These are phyloP conservation scores for Sialis fuliginosa DNA, from an alignment of 2,888 invertebrate genomes.

Conservation along the genomic window DNA sequence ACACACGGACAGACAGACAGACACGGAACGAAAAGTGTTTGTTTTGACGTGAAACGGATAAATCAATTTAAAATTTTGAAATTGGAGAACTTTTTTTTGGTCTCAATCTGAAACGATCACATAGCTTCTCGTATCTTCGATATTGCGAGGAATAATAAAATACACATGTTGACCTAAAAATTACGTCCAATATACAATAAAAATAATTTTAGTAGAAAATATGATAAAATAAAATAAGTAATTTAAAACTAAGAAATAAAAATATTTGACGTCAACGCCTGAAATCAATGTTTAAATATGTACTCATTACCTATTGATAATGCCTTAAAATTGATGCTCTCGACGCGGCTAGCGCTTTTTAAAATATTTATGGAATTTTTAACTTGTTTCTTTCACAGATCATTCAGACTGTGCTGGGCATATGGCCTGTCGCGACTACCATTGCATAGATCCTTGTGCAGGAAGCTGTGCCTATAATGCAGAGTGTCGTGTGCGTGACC, in stretches of 20 bases:
- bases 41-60: no score
- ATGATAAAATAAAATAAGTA: not conserved
- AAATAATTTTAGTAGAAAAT: no score
- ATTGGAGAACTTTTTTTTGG: no score
- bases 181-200: no score
- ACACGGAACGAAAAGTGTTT: no score
- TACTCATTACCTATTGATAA: not conserved
- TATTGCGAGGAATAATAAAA: no score
- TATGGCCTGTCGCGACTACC: slow-evolving; percentile 52
- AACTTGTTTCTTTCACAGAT: slow-evolving; percentile 25
- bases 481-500: slow-evolving; percentile 58
- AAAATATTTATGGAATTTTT: not conserved
- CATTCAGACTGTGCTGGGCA: slow-evolving; percentile 58
- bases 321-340: not conserved
- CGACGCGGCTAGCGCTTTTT: not conserved
- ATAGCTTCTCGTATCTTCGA: no score
- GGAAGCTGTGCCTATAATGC: slow-evolving; percentile 60
- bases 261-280: not conserved
- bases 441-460: slow-evolving; percentile 63
- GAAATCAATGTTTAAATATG: not conserved
- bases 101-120: no score
- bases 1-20: no score
- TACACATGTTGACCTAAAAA: no score
- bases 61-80: no score
- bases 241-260: not conserved